Conservation (phyloP, 2,888 invertebrate genomes). For the Thysanoteuthis rhombus region DNA sequence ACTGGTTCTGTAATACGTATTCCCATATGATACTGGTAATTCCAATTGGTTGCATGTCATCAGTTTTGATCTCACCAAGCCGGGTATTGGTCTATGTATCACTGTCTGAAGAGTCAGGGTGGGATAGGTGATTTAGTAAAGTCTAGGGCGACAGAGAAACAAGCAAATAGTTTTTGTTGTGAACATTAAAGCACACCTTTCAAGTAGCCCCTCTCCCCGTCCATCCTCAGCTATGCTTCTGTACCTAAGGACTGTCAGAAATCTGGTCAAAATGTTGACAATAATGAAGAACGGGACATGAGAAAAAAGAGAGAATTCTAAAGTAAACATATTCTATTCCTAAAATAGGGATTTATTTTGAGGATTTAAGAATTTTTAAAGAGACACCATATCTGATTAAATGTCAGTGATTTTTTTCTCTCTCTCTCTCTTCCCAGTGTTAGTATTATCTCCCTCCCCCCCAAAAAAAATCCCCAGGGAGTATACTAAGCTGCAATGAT, state of each 20-base stretch:
- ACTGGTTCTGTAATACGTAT: no score
- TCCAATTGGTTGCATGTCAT: no score
- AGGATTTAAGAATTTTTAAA: not conserved
- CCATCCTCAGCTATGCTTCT: no score
- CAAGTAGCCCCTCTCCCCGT: no score
- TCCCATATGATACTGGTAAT: no score
- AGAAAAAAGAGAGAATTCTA: not conserved
- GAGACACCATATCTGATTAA: not conserved
- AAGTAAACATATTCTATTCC: not conserved
- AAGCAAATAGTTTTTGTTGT: no score
- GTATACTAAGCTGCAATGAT: not conserved
- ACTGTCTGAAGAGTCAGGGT: no score
- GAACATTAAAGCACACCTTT: no score
- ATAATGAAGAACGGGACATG: not conserved
- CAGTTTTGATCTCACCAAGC: no score
- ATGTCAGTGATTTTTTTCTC: not conserved
- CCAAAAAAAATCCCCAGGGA: not conserved
- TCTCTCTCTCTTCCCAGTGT: not conserved
- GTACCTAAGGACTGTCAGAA: not conserved
- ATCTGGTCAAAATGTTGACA: not conserved
- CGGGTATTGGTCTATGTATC: no score
- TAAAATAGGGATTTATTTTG: not conserved
- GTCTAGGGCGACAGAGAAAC: no score
- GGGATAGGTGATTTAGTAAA: no score
- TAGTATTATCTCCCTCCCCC: not conserved